Evolutionary conservation across 2,888 invertebrate species (phyloP).

Genomic region (Thereva nobilitata): DNA sequence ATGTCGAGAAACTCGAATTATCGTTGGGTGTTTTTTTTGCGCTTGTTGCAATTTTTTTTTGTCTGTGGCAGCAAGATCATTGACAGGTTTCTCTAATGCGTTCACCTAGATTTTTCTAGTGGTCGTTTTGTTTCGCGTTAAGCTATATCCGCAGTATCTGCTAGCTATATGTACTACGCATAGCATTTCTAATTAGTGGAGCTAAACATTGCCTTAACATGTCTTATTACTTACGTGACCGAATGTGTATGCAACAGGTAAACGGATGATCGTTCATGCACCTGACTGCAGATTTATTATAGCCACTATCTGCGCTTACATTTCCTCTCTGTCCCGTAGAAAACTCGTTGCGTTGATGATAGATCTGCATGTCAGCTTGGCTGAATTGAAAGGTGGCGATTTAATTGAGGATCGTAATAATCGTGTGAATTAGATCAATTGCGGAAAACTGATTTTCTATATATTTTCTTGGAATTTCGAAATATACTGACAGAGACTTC

Average conservation of each 20-base stretch:
- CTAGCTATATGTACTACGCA: conserved; percentile 16
- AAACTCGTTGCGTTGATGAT: conserved; percentile 27
- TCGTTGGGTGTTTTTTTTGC: conserved; percentile 10
- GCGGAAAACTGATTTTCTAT: conserved; percentile 14
- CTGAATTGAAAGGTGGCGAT: conserved; percentile 31
- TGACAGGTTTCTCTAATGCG: conserved; percentile 31
- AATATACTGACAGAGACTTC: background rate
- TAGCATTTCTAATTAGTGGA: conserved; percentile 31
- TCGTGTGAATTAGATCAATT: conserved; percentile 28
- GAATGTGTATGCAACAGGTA: conserved; percentile 5
- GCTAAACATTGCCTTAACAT: conserved; percentile 18
- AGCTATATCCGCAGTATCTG: conserved; percentile 12
- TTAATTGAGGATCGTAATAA: conserved; percentile 30
- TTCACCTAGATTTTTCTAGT: conserved; percentile 27
- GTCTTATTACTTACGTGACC: conserved; percentile 22
- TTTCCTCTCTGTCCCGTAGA: conserved; percentile 9
- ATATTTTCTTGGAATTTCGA: conserved; percentile 19
- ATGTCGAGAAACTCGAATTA: conserved; percentile 9
- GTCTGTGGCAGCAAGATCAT: conserved; percentile 14
- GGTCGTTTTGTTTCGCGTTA: background rate
- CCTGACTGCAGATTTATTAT: conserved; percentile 19
- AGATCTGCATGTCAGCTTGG: conserved; percentile 30
- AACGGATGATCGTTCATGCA: conserved; percentile 14
- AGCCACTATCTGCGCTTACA: conserved; percentile 3
- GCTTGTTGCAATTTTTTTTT: background rate